phyloP scores from a whole-genome alignment of 2,888 invertebrate genomes.

The Teleogryllus oceanicus region DNA sequence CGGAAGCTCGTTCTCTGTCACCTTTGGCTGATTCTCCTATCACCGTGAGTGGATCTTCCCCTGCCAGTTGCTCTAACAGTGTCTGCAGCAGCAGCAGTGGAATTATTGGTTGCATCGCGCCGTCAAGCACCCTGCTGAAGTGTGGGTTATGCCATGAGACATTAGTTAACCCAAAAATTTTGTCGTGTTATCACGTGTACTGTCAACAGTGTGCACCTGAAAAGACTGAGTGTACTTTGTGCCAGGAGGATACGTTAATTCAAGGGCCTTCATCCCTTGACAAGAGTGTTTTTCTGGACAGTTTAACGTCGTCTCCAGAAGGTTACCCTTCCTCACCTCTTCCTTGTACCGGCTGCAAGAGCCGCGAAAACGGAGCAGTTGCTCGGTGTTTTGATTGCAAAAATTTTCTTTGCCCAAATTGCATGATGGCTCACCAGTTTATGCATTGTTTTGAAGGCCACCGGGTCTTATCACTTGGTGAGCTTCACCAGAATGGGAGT shows the following conservation, averaged over 20 bases:
- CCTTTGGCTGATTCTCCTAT: slow-evolving; percentile 62
- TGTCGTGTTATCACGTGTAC: slow-evolving; percentile 79
- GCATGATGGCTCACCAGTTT: slow-evolving; percentile 97
- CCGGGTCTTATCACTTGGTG: slow-evolving; percentile 65
- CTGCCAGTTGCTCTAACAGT: slow-evolving; percentile 44
- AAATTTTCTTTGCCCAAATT: slow-evolving; percentile 92
- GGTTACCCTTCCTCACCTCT: slow-evolving; percentile 43
- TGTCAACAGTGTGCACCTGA: slow-evolving; percentile 75
- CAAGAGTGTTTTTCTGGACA: background rate
- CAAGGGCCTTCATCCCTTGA: slow-evolving; percentile 38
- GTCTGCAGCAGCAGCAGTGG: slow-evolving; percentile 39
- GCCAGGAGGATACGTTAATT: slow-evolving; percentile 53
- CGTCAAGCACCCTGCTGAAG: slow-evolving; percentile 37
- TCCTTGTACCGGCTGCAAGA: slow-evolving; percentile 94
- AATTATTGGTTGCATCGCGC: slow-evolving; percentile 20
- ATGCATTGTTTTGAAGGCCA: slow-evolving; percentile 99
- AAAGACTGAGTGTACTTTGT: slow-evolving; percentile 70
- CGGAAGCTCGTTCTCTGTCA: slow-evolving; percentile 65
- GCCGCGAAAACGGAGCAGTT: slow-evolving; percentile 88
- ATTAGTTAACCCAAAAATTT: slow-evolving; percentile 68
- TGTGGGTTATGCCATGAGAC: slow-evolving; percentile 75
- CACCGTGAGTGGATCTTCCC: slow-evolving; percentile 73
- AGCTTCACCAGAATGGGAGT: slow-evolving; percentile 40
- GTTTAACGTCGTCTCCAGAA: background rate
- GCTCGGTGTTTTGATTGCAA: slow-evolving; percentile 96